Evolutionary conservation across 2,797 vertebrate genomes (phyloP), one percentile per base, ranked within the genome.

Genomic region (Momotus momota): DNA sequence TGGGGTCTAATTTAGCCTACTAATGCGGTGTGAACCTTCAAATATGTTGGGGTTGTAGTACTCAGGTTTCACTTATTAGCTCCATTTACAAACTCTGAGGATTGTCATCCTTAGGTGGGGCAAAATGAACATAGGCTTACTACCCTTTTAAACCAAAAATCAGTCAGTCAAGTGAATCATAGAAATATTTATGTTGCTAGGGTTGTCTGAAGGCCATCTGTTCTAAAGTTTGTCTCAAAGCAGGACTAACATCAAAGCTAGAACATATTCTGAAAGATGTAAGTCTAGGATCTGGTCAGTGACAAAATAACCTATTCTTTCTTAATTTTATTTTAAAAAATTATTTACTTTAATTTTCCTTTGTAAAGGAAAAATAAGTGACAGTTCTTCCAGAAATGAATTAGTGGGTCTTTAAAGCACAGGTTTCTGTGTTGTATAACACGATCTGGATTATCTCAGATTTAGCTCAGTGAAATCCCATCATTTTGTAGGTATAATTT

Each of bases 311-410:
- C 3, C 10, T 52, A 18, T n/a, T 61, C 5, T 18, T 77, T 58
- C 66, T 38, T 77, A 11, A 67, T 75, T 71, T 49, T 58, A 40
- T 35, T 72, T 79, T 13, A 0, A 3, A 57, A 70, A 45, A 3
- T 0, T 35, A 46, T 83, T 79, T 57, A 4, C 10, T 74, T 72
- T 46, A 4, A 54, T 79, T 58, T 77, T 38, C 3, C 21, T 40
- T 69, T 82, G 23, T 60, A 84, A 95, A 75, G n/a, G 16, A 35
- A 94, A 96, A 92, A 89, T 92, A 93, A 86, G 40, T 85, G 86
- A 38, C 60, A 48, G 8, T 75, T 93, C 69, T 93, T 78, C 86
- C 65, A 95, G 86, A 82, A 95, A 71, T 74, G 15, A 69, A 72
- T 65, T 57, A 27, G 12, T 25, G 11, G 4, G 16, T 74, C 29